A percentile compares a stretch with the other conserved stretches of the same genome.
Evolutionary conservation across 2,888 invertebrate genomes (phyloP).

Genomic region (Orthosia gothica): DNA sequence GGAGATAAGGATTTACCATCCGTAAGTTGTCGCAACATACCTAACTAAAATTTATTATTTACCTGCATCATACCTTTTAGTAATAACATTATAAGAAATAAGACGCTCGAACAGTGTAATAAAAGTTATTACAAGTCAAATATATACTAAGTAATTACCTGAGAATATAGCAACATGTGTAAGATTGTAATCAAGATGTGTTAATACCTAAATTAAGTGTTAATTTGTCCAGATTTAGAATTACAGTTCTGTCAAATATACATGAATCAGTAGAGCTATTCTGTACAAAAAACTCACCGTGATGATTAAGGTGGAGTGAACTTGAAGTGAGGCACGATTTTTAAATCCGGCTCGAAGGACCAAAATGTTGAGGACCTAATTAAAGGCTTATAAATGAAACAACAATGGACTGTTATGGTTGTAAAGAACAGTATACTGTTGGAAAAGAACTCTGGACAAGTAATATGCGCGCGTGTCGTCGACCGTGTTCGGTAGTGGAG

Average conservation of each 20-base stretch:
- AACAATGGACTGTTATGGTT: too few relatives aligned
- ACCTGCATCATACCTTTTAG: background rate
- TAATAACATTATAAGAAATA: background rate
- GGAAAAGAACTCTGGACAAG: too few relatives aligned
- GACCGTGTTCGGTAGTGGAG: too few relatives aligned
- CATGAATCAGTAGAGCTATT: too few relatives aligned
- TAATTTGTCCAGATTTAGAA: background rate
- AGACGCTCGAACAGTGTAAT: background rate
- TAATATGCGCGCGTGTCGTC: too few relatives aligned
- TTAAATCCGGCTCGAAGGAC: too few relatives aligned
- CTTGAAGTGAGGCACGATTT: too few relatives aligned
- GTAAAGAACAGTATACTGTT: too few relatives aligned
- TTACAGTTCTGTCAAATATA: background rate
- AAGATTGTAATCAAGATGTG: background rate
- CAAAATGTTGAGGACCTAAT: too few relatives aligned
- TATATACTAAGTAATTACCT: constrained; percentile 11
- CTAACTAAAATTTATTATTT: constrained; percentile 4
- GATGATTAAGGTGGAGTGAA: too few relatives aligned
- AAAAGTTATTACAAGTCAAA: background rate
- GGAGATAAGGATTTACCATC: constrained; percentile 87
- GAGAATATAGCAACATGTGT: background rate
- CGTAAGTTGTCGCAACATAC: constrained; percentile 77
- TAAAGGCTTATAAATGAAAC: too few relatives aligned
- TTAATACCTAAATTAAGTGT: background rate
- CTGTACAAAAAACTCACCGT: too few relatives aligned